Evolutionary conservation across 2,888 invertebrate species (phyloP).

Genomic region (Aproaerema taeniolella): DNA sequence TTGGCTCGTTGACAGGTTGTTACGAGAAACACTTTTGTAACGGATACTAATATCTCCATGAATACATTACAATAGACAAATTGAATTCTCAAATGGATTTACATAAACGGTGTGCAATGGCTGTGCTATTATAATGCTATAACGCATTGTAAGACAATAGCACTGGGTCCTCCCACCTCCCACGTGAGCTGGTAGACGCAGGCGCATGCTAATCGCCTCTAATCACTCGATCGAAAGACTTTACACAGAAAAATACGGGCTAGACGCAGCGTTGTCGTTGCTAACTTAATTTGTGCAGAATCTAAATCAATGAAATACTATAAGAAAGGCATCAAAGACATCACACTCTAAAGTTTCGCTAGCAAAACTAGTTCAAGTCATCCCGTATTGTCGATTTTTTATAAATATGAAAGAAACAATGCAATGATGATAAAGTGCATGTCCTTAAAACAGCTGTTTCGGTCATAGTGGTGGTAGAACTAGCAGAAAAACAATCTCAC

Average conservation of each 20-base stretch:
- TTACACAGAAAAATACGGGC: too few species aligned
- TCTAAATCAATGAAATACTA: too few species aligned
- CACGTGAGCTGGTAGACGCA: conserved; percentile 49
- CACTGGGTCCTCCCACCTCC: conserved; percentile 63
- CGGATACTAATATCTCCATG: conserved; percentile 52
- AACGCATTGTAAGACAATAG: conserved; percentile 72
- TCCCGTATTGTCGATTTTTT: too few species aligned
- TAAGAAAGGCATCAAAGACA: too few species aligned
- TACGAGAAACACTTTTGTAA: conserved; percentile 43
- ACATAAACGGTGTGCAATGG: conserved; percentile 73
- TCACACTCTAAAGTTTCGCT: too few species aligned
- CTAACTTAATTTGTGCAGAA: too few species aligned
- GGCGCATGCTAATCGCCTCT: conserved; percentile 70
- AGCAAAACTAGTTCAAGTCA: too few species aligned
- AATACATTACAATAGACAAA: conserved; percentile 65
- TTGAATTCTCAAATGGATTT: conserved; percentile 70
- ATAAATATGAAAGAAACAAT: too few species aligned
- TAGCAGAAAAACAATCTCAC: too few species aligned
- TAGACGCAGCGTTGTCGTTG: conserved; percentile 50
- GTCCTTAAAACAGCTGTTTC: too few species aligned
- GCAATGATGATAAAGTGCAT: too few species aligned
- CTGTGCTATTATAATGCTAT: conserved; percentile 65
- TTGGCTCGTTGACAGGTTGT: conserved; percentile 46
- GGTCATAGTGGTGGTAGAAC: too few species aligned
- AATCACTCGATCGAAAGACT: conserved; percentile 73